Conservation (phyloP, 2,888 invertebrate species). For the Papilio elwesi region DNA sequence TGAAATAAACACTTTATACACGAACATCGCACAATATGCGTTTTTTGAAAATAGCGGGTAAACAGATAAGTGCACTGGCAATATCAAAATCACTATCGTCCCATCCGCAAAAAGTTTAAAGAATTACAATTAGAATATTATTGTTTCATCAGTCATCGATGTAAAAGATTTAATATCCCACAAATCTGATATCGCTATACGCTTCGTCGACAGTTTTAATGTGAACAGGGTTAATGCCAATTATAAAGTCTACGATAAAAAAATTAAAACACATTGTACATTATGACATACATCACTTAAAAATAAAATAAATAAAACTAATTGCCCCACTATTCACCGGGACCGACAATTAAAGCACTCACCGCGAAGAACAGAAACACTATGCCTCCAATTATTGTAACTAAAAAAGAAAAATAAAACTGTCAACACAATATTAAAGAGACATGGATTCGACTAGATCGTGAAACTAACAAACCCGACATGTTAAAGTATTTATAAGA, state of each 20-base stretch:
- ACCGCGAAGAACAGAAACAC: conserved; percentile 97
- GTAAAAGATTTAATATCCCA: not conserved
- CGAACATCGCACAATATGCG: no score
- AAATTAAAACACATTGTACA: conserved; percentile 9
- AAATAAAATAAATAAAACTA: conserved; percentile 44
- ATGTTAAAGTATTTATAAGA: no score
- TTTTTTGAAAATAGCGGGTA: no score
- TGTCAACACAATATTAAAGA: not conserved
- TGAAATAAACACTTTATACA: no score
- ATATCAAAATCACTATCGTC: no score
- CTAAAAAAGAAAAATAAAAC: conserved; percentile 84
- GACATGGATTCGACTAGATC: no score
- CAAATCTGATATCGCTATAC: not conserved
- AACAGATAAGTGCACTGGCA: no score
- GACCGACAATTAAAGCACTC: conserved; percentile 94
- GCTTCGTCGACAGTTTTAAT: not conserved
- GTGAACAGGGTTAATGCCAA: not conserved
- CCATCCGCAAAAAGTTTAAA: no score
- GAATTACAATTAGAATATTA: no score
- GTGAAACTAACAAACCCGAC: no score
- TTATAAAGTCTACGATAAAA: not conserved
- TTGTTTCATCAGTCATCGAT: not conserved
- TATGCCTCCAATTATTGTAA: conserved; percentile 97
- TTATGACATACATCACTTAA: conserved; percentile 60
- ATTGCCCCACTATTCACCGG: conserved; percentile 78